phyloP scores from a whole-genome alignment of 2,113 vertebrate species.

The Phalacrocorax aristotelis region DNA sequence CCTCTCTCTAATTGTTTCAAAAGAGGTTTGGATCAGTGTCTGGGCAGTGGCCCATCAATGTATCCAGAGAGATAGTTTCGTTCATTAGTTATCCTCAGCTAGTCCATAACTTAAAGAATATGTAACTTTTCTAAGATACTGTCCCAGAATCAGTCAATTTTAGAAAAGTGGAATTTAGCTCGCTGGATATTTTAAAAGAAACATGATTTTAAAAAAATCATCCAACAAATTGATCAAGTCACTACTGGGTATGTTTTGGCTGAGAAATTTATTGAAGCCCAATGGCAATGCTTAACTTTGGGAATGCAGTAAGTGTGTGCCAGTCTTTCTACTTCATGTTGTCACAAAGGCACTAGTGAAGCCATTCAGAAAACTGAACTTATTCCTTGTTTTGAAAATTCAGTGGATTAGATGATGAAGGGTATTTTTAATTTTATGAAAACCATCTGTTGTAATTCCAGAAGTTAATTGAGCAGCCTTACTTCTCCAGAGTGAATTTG shows the following conservation, averaged over 20 bases:
- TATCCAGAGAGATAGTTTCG: neutral
- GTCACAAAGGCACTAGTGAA: neutral
- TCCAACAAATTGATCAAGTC: neutral
- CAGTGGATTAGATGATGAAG: neutral
- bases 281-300: neutral
- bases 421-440: neutral
- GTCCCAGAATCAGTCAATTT: neutral
- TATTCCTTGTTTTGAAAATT: neutral
- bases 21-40: neutral
- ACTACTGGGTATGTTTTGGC: neutral
- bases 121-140: neutral
- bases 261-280: neutral
- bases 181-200: neutral
- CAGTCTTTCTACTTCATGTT: neutral
- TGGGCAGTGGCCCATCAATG: neutral
- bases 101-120: neutral
- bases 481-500: neutral
- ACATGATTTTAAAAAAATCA: neutral
- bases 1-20: neutral
- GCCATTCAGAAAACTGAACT: neutral
- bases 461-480: neutral
- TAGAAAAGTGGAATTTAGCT: neutral
- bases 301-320: neutral
- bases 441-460: neutral
- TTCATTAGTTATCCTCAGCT: neutral